Evolutionary conservation across 2,888 invertebrate genomes (phyloP), one percentile per base, ranked within the genome.

Genomic region (Luffia ferchaultella): DNA sequence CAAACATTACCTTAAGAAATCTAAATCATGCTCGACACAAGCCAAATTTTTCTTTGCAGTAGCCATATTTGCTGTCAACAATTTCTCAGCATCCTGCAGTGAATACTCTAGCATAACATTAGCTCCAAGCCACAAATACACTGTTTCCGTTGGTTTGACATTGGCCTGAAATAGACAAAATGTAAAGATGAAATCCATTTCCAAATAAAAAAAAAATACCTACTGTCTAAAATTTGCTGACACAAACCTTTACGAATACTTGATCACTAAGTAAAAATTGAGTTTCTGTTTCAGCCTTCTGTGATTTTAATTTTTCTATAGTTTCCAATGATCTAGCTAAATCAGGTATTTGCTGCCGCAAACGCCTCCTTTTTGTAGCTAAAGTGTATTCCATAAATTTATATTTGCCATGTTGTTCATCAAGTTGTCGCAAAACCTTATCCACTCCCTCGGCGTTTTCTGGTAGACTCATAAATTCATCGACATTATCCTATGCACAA

Each of bases 21-120:
- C 96, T 60, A 98, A 87, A 83, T 98, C 97, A 67, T 95, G 91
- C 62, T 96, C 95, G 42, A 97, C 91, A 73, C 91, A 92, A 53
- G 87, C 87, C 53, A 97, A 84, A 75, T 94, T 94, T 64, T 90
- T 91, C 60, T 90, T 91, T 12, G 97, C 97, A 47, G 93, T 89
- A 49, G 88, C 87, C 71, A 94, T 90, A 72, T 95, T 96, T 63
- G 94, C 92, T 52, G 89, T 87, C 18, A 98, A 82, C 51, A 97
- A 80, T 53, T 88, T 87, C 70, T 95, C 91, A 20, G 97, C 97
- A 79, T 97, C 98, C 58, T 93, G 92, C 59, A 98, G 79, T 19
- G 91, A 89, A 78, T 98, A 98, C 77, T 98, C 98, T 63, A 98
- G 80, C 98, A 98, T 98, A 2, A 98, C 96, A 85, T 97, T 98